A percentile compares a stretch with the other conserved stretches of the same genome.
These are phyloP conservation scores for Drosophila nigricruria DNA, from an alignment of 2,888 invertebrate genomes.

Conservation along the genomic window DNA sequence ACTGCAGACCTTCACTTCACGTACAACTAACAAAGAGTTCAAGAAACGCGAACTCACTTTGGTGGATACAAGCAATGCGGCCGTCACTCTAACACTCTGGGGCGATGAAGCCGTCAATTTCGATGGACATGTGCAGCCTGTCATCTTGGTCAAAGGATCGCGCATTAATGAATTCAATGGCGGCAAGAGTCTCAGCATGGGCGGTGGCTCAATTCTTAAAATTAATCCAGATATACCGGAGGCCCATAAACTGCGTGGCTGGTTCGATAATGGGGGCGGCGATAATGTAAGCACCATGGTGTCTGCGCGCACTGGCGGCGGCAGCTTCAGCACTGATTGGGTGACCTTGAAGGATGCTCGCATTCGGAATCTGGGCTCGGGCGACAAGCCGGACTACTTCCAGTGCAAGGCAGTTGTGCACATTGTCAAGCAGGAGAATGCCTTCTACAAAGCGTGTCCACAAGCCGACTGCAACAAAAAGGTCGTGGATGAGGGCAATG, in stretches of 20 bases:
- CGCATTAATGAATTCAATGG: constrained; percentile 95
- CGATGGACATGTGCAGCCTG: constrained; percentile 90
- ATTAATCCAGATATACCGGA: constrained; percentile 96
- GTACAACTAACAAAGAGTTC: constrained; percentile 92
- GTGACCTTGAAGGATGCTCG: constrained; percentile 91
- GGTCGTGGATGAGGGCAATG: constrained; percentile 94
- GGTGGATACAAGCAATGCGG: constrained; percentile 93
- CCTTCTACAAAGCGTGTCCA: constrained; percentile 96
- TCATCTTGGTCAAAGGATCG: constrained; percentile 94
- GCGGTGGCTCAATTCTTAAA: constrained; percentile 88
- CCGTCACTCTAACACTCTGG: constrained; percentile 95
- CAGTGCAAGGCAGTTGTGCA: constrained; percentile 92
- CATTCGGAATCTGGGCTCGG: constrained; percentile 89
- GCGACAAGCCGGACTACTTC: constrained; percentile 93
- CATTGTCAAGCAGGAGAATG: constrained; percentile 92
- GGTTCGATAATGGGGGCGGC: constrained; percentile 94
- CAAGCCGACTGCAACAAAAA: constrained; percentile 97
- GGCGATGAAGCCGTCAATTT: constrained; percentile 95
- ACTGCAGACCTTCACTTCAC: constrained; percentile 90
- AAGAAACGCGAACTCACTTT: constrained; percentile 95
- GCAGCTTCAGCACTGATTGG: constrained; percentile 88
- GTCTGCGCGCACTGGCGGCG: constrained; percentile 87
- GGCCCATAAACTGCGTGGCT: constrained; percentile 93
- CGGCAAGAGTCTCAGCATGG: constrained; percentile 89
- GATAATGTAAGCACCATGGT: constrained; percentile 88